Conservation (phyloP, 2,888 invertebrate genomes). For the Epinotia ramella region DNA sequence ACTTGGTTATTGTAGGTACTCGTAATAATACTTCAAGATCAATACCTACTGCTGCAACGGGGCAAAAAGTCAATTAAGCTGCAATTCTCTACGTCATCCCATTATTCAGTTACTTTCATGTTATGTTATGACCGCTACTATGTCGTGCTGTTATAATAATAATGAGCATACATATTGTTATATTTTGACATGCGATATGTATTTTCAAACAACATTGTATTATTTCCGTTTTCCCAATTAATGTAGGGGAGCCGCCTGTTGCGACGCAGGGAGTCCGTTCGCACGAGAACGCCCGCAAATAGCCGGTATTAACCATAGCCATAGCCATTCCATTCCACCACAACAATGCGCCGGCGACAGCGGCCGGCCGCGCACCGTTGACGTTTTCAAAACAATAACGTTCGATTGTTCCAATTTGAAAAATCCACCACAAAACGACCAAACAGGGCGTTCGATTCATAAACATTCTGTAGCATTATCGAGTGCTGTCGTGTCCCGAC, state of each 20-base stretch:
- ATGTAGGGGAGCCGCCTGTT: slow-evolving; percentile 39
- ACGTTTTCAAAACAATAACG: slow-evolving; percentile 80
- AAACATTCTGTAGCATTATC: slow-evolving; percentile 66
- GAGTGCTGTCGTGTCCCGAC: slow-evolving; percentile 58
- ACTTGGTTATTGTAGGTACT: too few species aligned
- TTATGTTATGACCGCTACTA: too few species aligned
- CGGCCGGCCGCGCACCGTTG: slow-evolving; percentile 65
- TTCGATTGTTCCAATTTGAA: slow-evolving; percentile 78
- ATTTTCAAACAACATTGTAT: background rate
- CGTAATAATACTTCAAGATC: background rate
- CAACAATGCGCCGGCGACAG: slow-evolving; percentile 71
- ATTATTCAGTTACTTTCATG: too few species aligned
- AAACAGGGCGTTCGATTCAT: slow-evolving; percentile 75
- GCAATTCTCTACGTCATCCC: too few species aligned
- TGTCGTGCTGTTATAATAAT: background rate
- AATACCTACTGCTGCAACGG: background rate
- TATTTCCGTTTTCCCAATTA: slow-evolving; percentile 13
- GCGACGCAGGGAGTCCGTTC: slow-evolving; percentile 59
- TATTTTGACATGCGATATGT: background rate
- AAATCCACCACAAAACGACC: slow-evolving; percentile 79
- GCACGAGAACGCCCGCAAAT: slow-evolving; percentile 63
- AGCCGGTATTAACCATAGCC: slow-evolving; percentile 54
- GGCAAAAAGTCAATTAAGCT: too few species aligned
- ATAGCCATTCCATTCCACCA: slow-evolving; percentile 61
- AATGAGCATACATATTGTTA: too few species aligned